Evolutionary conservation across 1,140 invertebrate genomes (phyloP), one percentile per base, ranked within the genome.

Genomic region (Aradophagus sp.): DNA sequence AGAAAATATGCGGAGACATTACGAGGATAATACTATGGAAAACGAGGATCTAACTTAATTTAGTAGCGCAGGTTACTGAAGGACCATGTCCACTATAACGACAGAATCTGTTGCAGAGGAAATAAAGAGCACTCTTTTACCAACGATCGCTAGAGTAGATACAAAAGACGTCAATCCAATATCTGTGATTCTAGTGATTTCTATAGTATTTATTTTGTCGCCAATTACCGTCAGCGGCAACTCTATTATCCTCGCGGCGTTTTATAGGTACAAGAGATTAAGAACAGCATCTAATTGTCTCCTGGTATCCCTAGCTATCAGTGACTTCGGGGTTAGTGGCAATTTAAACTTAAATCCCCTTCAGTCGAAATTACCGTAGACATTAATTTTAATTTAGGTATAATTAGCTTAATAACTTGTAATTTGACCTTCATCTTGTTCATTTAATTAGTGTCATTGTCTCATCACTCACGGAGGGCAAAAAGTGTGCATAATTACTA

Each of bases 241-340:
- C 70, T 86, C 88, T 1, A 81, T 90, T 32, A 86, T 90, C 8
- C 78, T 90, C 3, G 83, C 86, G 2, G 87, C 89, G 1, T 87
- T 89, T 73, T 89, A 88, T 63, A 82, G 86, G 6, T 90, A 88
- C 77, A 90, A 90, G 69, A 78, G 89, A 50, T 79, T 90, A 1
- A 77, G 89, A 53, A 90, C 89, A 8, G 90, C 90, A 0, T 91
- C 91, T 44, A 94, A 93, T 79, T 89, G 89, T 56, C 84, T 94
- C 11, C 87, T 94, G n/a, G 88, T 91, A 34, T 92, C 91, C 1
- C 81, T 94, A 39, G 92, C 92, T 0, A 84, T 91, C 17, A 90
- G 90, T 3, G 93, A 94, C 79, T 84, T 93, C 11, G 88, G 90
- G n/a, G 89, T 93, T 16, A 82, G 82, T 73, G 29, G 26, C 17